Conservation (phyloP, 2,113 vertebrate species). For the Leptocoma aspasia region DNA sequence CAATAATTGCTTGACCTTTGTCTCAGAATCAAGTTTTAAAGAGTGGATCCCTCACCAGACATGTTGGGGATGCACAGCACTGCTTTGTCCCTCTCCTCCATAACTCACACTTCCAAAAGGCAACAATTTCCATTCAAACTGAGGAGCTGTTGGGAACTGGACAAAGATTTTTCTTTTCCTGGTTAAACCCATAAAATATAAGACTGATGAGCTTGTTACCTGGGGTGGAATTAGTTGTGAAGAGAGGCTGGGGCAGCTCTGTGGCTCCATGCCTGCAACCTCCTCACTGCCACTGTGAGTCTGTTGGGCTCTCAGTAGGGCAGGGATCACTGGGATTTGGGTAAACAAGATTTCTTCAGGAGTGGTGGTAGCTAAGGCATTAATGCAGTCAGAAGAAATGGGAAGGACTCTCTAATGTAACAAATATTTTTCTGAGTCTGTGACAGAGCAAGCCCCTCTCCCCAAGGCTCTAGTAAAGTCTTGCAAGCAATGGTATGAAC, state of each 20-base stretch:
- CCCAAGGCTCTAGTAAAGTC: background rate
- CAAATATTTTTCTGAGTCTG: background rate
- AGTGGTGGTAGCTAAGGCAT: background rate
- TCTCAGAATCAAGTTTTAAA: background rate
- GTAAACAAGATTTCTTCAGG: background rate
- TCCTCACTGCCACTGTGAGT: rapidly evolving
- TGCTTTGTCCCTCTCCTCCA: background rate
- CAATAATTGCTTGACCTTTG: background rate
- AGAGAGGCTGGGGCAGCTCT: background rate
- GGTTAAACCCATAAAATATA: background rate
- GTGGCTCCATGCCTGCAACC: background rate
- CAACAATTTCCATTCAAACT: background rate
- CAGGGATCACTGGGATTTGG: background rate
- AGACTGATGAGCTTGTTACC: background rate
- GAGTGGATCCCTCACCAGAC: background rate
- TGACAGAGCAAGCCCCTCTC: background rate
- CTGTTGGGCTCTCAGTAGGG: background rate
- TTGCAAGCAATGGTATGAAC: too few species aligned
- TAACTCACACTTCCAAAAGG: background rate
- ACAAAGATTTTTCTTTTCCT: background rate
- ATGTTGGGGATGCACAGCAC: rapidly evolving
- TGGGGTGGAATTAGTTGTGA: background rate
- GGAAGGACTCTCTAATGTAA: background rate
- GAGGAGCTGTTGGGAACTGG: background rate
- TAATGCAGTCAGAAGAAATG: background rate